Evolutionary conservation across 2,888 invertebrate species (phyloP), one percentile per base, ranked within the genome.

Genomic region (Caenorhabditis drosophilae): DNA sequence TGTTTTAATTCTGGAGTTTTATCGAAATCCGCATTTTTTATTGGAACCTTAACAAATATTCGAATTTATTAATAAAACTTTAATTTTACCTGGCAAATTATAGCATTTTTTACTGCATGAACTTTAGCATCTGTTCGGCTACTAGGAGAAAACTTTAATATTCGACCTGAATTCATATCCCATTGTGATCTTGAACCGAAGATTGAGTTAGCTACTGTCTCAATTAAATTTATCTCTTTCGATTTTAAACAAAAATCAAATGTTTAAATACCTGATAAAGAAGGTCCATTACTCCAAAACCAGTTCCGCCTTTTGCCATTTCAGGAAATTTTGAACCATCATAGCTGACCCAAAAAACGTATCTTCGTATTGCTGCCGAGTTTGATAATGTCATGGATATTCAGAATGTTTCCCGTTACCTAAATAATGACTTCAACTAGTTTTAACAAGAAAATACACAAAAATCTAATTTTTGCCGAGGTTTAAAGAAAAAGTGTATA

Each of bases 311-410:
- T 50, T 68, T 69, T 0, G 79, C 79, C 73, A 78, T 76, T 68
- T 77, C 79, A 16, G 75, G 74, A 55, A 79, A 79, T 26, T 58
- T 60, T 3, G 74, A 76, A 22, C 79, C 79, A 58, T 79, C 73
- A 54, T 77, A 79, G 2, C 67, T 54, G 16, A 79, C 70, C 78
- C 79, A 78, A 25, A 79, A 70, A 9, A 79, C 34, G 51, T 71
- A 77, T 25, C 79, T 66, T 22, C 62, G 49, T 42, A 63, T 57
- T 46, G 31, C 18, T 20, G 40, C 16, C 20, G 40, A 9, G n/a
- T n/a, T n/a, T n/a, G n/a, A n/a, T n/a, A n/a, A n/a, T n/a, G n/a
- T n/a, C n/a, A n/a, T n/a, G n/a, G n/a, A n/a, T n/a, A n/a, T n/a
- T n/a, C n/a, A n/a, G n/a, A n/a, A n/a, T n/a, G n/a, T n/a, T n/a